A percentile compares a stretch with the other conserved stretches of the same genome.
Evolutionary conservation across 2,113 vertebrate species (phyloP).

Genomic region (Lagopus muta): DNA sequence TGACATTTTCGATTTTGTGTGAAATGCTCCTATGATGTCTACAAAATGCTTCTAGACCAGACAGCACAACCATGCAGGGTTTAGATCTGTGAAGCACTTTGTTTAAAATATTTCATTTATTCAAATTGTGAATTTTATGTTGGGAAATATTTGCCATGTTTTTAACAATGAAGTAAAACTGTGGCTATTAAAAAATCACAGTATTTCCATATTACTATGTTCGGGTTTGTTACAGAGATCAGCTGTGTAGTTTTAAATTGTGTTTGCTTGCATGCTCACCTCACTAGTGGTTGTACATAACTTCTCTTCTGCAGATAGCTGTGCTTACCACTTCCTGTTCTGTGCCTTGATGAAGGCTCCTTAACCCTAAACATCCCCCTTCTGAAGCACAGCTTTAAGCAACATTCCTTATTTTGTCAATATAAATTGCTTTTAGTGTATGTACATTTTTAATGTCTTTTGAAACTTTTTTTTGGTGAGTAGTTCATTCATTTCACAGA

Average conservation of each 20-base stretch:
- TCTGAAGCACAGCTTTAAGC: slow-evolving; percentile 81
- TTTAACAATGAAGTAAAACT: slow-evolving; percentile 77
- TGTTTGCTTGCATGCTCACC: slow-evolving; percentile 83
- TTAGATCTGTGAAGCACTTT: slow-evolving; percentile 82
- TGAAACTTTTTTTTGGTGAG: slow-evolving; percentile 64
- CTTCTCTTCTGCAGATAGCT: slow-evolving; percentile 73
- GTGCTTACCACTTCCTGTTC: slow-evolving; percentile 74
- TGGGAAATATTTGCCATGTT: slow-evolving; percentile 79
- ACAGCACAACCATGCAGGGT: slow-evolving; percentile 71
- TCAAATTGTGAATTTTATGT: slow-evolving; percentile 72
- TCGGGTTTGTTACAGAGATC: slow-evolving; percentile 72
- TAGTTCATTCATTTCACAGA: slow-evolving; percentile 77
- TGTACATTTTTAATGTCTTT: slow-evolving; percentile 77
- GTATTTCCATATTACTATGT: slow-evolving; percentile 70
- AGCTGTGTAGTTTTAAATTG: slow-evolving; percentile 75
- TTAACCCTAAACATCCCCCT: slow-evolving; percentile 65
- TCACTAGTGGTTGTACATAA: slow-evolving; percentile 79
- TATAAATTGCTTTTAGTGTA: slow-evolving; percentile 79
- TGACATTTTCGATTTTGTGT: slow-evolving; percentile 80
- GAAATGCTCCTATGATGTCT: slow-evolving; percentile 79
- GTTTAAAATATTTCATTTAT: slow-evolving; percentile 70
- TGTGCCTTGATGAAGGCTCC: slow-evolving; percentile 82
- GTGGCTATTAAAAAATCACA: slow-evolving; percentile 71
- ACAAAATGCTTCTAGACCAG: slow-evolving; percentile 83
- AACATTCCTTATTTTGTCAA: slow-evolving; percentile 82